A percentile compares a stretch with the other conserved stretches of the same genome.
These are phyloP conservation scores for Pachliopta kotzebuea DNA, from an alignment of 2,888 invertebrate genomes.

Conservation along the genomic window DNA sequence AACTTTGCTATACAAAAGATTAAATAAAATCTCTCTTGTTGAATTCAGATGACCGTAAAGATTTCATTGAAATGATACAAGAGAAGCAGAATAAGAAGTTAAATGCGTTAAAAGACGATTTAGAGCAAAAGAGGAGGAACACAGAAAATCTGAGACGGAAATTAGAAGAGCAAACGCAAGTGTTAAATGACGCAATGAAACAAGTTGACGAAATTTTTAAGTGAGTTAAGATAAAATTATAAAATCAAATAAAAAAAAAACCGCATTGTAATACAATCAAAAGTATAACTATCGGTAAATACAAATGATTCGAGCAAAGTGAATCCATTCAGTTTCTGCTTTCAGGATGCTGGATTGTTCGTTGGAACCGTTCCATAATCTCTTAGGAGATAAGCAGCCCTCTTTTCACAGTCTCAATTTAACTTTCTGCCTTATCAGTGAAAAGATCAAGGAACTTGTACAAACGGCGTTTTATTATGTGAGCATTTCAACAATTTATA, in stretches of 20 bases:
- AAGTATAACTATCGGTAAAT: background rate
- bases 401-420: slow-evolving; percentile 49
- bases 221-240: slow-evolving; percentile 42
- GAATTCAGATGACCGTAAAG: slow-evolving; percentile 55
- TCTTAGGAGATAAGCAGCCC: slow-evolving; percentile 64
- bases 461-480: slow-evolving; percentile 60
- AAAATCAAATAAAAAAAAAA: background rate
- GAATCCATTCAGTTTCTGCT: slow-evolving; percentile 22
- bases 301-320: background rate
- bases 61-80: slow-evolving; percentile 53
- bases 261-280: too few relatives aligned
- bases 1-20: too few relatives aligned
- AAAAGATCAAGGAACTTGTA: slow-evolving; percentile 59
- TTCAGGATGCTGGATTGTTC: slow-evolving; percentile 60
- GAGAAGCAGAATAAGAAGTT: slow-evolving; percentile 39
- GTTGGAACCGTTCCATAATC: slow-evolving; percentile 60
- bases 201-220: slow-evolving; percentile 58
- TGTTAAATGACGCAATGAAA: slow-evolving; percentile 44
- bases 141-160: slow-evolving; percentile 42
- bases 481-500: slow-evolving; percentile 33
- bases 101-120: slow-evolving; percentile 35
- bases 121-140: slow-evolving; percentile 42
- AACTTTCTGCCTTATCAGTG: slow-evolving; percentile 57
- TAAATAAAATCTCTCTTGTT: background rate
- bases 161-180: slow-evolving; percentile 37